A percentile compares a stretch with the other conserved stretches of the same genome.
These are phyloP conservation scores for Tyria jacobaeae DNA, from an alignment of 2,888 invertebrate species.

Conservation along the genomic window DNA sequence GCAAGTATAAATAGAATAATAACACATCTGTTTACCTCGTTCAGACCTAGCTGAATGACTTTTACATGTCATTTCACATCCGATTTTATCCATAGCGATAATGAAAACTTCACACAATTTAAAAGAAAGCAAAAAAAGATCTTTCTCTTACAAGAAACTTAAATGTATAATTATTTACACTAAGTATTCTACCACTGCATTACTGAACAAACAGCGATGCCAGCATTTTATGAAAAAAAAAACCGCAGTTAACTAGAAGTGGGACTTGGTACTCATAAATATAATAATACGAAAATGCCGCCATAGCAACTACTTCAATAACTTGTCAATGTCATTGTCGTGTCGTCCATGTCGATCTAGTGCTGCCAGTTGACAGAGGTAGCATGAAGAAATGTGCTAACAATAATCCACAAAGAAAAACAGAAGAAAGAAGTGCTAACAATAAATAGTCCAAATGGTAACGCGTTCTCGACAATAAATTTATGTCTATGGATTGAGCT, in stretches of 20 bases:
- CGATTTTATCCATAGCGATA: conserved; percentile 18
- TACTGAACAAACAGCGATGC: neutral
- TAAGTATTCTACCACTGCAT: neutral
- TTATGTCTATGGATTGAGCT: no score
- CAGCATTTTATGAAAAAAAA: conserved; percentile 14
- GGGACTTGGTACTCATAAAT: neutral
- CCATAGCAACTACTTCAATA: conserved; percentile 66
- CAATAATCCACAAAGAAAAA: no score
- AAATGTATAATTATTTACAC: neutral
- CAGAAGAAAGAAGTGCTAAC: no score
- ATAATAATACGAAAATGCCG: conserved; percentile 64
- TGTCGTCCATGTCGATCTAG: neutral
- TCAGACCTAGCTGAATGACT: conserved; percentile 54
- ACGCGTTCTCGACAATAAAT: no score
- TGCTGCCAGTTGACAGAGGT: neutral
- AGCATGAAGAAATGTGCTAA: no score
- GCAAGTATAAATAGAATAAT: no score
- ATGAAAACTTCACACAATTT: neutral
- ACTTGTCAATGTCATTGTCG: conserved; percentile 3
- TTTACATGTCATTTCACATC: conserved; percentile 41
- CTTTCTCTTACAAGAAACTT: no score
- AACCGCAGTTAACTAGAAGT: neutral
- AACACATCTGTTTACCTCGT: no score
- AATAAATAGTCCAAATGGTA: neutral
- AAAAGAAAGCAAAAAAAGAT: no score